Evolutionary conservation across 1,140 invertebrate genomes (phyloP).

Genomic region (Drosophila chauvacae): DNA sequence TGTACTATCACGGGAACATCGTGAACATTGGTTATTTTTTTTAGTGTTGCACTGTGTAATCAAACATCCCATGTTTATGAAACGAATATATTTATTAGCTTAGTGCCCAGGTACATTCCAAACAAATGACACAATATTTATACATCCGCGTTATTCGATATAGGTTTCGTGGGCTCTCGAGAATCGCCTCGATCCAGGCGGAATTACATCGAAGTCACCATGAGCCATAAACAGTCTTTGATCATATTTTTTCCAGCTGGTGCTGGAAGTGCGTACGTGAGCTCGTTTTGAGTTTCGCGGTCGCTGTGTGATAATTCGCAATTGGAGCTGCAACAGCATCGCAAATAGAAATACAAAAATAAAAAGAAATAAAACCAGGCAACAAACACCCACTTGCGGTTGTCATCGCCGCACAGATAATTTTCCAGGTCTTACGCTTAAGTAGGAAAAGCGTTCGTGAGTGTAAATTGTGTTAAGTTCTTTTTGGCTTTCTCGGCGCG

Average conservation of each 20-base stretch:
- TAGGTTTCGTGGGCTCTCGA: conserved; percentile 9
- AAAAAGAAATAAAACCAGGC: background rate
- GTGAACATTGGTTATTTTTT: too few relatives aligned
- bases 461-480: conserved; percentile 82
- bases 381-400: conserved; percentile 73
- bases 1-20: too few relatives aligned
- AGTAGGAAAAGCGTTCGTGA: conserved; percentile 76
- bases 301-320: conserved; percentile 69
- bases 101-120: background rate
- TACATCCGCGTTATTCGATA: conserved; percentile 40
- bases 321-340: conserved; percentile 68
- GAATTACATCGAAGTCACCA: conserved; percentile 27
- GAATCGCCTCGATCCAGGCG: conserved; percentile 10
- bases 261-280: conserved; percentile 49
- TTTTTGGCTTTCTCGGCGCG: conserved; percentile 71
- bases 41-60: too few relatives aligned
- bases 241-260: conserved; percentile 25
- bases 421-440: conserved; percentile 71
- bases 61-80: background rate
- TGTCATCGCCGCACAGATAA: conserved; percentile 57
- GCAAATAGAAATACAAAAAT: background rate
- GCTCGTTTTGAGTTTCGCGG: conserved; percentile 67
- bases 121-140: conserved; percentile 31
- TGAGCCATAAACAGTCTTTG: conserved; percentile 16
- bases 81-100: background rate